Percentiles rank a stretch among this genome's conserved stretches.
Evolutionary conservation across 2,888 invertebrate genomes (phyloP).

Genomic region (Bedellia somnulentella): DNA sequence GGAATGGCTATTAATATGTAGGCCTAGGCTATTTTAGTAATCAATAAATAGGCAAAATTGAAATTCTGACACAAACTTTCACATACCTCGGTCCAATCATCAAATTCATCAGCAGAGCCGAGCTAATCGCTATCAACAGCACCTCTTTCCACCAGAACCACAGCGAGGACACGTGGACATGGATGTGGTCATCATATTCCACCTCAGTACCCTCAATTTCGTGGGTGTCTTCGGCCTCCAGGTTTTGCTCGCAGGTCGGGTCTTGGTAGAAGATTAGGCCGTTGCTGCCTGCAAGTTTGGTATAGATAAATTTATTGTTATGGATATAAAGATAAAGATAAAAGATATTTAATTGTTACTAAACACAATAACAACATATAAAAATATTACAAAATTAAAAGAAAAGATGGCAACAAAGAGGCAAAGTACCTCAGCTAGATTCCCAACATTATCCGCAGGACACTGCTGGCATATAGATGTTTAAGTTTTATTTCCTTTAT

Average conservation of each 20-base stretch:
- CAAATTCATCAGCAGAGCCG: slow-evolving; percentile 70
- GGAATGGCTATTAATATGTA: too few species aligned
- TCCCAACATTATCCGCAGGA: too few species aligned
- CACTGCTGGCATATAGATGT: neutral
- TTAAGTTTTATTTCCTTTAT: neutral
- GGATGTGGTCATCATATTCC: slow-evolving; percentile 49
- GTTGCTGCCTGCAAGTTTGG: slow-evolving; percentile 59
- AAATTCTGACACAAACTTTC: too few species aligned
- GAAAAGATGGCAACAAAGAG: neutral
- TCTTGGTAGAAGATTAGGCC: slow-evolving; percentile 76
- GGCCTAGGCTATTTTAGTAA: too few species aligned
- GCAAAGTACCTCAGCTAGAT: too few species aligned
- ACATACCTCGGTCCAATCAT: slow-evolving; percentile 61
- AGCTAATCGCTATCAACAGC: slow-evolving; percentile 71
- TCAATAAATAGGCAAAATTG: too few species aligned
- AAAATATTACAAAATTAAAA: neutral
- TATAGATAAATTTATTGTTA: neutral
- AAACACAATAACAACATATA: too few species aligned
- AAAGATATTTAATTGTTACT: too few species aligned
- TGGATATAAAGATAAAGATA: neutral
- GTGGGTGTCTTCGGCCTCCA: slow-evolving; percentile 30
- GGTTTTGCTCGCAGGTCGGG: slow-evolving; percentile 47
- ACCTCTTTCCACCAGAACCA: slow-evolving; percentile 87
- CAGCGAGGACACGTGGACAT: slow-evolving; percentile 69
- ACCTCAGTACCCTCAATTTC: slow-evolving; percentile 19